These are phyloP conservation scores for Epinephelus cyanopodus DNA, from an alignment of 2,113 vertebrate species.

Conservation along the genomic window DNA sequence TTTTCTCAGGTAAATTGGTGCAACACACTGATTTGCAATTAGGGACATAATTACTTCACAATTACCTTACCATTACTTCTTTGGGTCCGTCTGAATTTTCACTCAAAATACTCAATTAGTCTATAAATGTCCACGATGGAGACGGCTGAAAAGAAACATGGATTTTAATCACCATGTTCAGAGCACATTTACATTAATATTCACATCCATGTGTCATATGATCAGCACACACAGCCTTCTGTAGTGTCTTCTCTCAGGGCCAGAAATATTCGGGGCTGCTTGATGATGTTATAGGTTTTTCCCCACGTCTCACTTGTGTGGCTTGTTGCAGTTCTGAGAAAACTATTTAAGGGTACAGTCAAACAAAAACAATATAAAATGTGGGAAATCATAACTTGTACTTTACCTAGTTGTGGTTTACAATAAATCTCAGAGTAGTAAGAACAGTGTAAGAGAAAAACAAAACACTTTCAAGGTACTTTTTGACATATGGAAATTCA, in stretches of 20 bases:
- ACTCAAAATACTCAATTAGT: neutral
- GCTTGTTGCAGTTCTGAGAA: neutral
- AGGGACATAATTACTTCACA: neutral
- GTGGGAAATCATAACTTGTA: conserved; percentile 25
- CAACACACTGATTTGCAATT: neutral
- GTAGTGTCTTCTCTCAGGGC: neutral
- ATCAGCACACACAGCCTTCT: neutral
- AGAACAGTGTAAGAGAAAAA: neutral
- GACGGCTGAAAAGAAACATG: neutral
- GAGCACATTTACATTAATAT: neutral
- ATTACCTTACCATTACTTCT: neutral
- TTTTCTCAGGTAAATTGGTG: neutral
- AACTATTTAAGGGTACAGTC: neutral
- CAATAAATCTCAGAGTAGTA: conserved; percentile 13
- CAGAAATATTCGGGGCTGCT: neutral
- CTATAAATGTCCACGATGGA: neutral
- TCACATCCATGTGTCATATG: neutral
- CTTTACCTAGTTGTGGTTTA: conserved; percentile 16
- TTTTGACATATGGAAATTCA: neutral
- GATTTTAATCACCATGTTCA: neutral
- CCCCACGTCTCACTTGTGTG: neutral
- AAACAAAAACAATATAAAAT: conserved; percentile 18
- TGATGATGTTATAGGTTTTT: conserved; percentile 4
- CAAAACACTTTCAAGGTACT: conserved; percentile 4
- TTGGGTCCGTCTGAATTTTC: neutral